These are phyloP conservation scores for Dorcus hopei DNA, from an alignment of 2,888 invertebrate species.

Conservation along the genomic window DNA sequence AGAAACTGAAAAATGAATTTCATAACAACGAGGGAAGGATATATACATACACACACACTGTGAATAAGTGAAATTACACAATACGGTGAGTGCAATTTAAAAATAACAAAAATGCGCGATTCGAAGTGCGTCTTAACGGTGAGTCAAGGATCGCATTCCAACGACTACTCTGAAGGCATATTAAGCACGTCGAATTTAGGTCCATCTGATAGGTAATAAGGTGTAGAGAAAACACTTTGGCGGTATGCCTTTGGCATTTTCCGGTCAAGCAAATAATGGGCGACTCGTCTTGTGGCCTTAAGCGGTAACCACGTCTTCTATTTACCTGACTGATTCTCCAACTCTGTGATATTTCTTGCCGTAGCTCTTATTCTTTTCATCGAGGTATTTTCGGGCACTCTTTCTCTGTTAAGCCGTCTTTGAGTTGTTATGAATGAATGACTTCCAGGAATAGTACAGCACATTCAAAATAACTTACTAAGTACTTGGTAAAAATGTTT, in stretches of 20 bases:
- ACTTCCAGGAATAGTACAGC: constrained; percentile 35
- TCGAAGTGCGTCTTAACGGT: too few species aligned
- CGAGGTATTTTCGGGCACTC: constrained; percentile 3
- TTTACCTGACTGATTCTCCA: neutral
- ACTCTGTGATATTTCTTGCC: constrained; percentile 26
- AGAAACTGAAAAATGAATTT: neutral
- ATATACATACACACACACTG: neutral
- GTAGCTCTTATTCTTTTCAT: constrained; percentile 17
- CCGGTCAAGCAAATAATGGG: constrained; percentile 17
- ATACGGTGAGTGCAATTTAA: constrained; percentile 7
- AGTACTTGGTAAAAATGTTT: constrained; percentile 6
- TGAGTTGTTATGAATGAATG: constrained; percentile 35
- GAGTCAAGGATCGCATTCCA: too few species aligned
- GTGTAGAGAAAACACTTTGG: constrained; percentile 35
- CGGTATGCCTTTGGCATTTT: constrained; percentile 31
- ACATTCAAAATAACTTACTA: constrained; percentile 25
- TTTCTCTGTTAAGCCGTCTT: constrained; percentile 22
- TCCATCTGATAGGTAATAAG: constrained; percentile 28
- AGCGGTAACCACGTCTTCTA: neutral
- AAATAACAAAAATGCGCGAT: neutral
- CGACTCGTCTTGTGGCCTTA: neutral
- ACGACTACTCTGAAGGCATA: neutral
- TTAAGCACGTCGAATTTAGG: constrained; percentile 22
- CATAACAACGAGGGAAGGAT: too few species aligned
- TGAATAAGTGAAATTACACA: constrained; percentile 5